Conservation (phyloP, 2,113 vertebrate genomes). For the Poicephalus meyeri region DNA sequence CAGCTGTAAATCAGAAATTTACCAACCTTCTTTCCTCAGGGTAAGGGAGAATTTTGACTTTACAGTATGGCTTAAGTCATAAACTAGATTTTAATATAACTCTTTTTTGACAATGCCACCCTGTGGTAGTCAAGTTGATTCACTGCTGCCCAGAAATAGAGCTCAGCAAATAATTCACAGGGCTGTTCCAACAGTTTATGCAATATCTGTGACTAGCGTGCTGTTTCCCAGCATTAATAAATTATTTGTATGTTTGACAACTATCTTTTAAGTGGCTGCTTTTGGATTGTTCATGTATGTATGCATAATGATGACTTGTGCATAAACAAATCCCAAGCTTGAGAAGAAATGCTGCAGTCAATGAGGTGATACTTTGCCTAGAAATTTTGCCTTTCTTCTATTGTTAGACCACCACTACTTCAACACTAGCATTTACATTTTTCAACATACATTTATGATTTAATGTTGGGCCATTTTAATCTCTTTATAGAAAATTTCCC, state of each 20-base stretch:
- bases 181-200: background rate
- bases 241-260: background rate
- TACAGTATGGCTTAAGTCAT: background rate
- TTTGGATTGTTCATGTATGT: background rate
- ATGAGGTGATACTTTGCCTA: background rate
- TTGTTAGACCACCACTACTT: background rate
- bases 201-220: background rate
- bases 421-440: background rate
- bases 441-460: background rate
- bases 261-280: background rate
- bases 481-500: background rate
- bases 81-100: background rate
- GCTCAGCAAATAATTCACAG: background rate
- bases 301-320: background rate
- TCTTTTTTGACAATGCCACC: background rate
- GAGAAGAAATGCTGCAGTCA: background rate
- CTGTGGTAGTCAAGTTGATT: background rate
- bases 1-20: background rate
- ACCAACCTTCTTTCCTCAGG: background rate
- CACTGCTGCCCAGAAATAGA: background rate
- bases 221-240: background rate
- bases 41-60: background rate
- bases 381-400: background rate
- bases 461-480: background rate
- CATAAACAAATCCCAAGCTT: background rate